Percentiles rank a stretch among this genome's conserved stretches.
Conservation (phyloP, 1,140 invertebrate species). For the Centruroides vittatus region DNA sequence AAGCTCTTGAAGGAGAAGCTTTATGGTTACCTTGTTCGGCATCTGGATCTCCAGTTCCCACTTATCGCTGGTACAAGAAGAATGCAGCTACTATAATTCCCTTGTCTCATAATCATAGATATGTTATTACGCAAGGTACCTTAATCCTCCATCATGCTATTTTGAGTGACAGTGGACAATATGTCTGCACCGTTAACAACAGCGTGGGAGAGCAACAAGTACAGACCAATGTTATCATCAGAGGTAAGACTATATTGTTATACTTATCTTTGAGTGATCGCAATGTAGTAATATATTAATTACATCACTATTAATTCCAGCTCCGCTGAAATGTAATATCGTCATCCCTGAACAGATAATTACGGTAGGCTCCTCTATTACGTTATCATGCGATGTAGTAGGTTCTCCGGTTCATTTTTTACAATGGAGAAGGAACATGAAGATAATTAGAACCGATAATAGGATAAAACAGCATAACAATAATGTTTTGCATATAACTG, state of each 20-base stretch:
- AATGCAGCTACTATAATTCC: slow-evolving; percentile 1
- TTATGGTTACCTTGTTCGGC: slow-evolving; percentile 30
- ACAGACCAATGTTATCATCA: slow-evolving; percentile 18
- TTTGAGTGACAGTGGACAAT: slow-evolving; percentile 17
- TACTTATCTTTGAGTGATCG: neutral
- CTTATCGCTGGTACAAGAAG: slow-evolving; percentile 19
- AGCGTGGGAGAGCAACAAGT: slow-evolving; percentile 19
- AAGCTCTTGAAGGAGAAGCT: slow-evolving; percentile 21
- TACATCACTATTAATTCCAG: no score
- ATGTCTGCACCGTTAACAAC: slow-evolving; percentile 22
- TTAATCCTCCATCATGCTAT: slow-evolving; percentile 16
- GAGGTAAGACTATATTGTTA: slow-evolving; percentile 13
- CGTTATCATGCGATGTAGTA: slow-evolving; percentile 14
- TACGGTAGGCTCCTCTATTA: slow-evolving; percentile 6
- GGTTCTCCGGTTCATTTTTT: slow-evolving; percentile 10
- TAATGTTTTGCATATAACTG: slow-evolving; percentile 21
- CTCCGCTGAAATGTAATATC: neutral
- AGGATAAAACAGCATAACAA: slow-evolving; percentile 12
- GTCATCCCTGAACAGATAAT: slow-evolving; percentile 4
- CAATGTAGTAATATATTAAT: neutral
- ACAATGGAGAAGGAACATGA: slow-evolving; percentile 12
- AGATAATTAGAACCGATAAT: slow-evolving; percentile 6
- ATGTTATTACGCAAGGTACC: slow-evolving; percentile 9
- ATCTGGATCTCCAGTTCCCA: slow-evolving; percentile 21
- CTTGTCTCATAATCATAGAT: slow-evolving; percentile 1